Conservation (phyloP, 1,140 invertebrate species). For the Acyrthosiphon pisum region DNA sequence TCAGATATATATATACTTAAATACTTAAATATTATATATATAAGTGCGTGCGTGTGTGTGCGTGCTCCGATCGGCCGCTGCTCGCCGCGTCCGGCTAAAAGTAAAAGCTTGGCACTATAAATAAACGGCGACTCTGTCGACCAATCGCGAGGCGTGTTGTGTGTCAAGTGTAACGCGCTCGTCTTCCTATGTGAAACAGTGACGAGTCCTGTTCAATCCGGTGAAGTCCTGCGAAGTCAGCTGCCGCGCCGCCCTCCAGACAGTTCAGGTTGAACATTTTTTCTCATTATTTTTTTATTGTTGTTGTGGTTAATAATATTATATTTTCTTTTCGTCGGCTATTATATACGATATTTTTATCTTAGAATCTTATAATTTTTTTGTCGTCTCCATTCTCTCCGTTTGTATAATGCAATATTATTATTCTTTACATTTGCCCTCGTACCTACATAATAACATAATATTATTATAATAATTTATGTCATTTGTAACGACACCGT, state of each 20-base stretch:
- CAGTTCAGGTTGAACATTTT: conserved; percentile 28
- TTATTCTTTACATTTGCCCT: too few relatives aligned
- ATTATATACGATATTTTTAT: background rate
- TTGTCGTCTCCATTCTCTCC: background rate
- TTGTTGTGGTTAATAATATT: background rate
- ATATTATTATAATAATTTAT: too few relatives aligned
- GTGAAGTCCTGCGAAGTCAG: conserved; percentile 39
- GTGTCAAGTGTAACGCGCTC: background rate
- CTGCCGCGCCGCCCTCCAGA: background rate
- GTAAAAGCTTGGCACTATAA: conserved; percentile 48
- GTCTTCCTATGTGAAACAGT: conserved; percentile 28
- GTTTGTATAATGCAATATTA: background rate
- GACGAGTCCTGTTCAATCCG: conserved; percentile 42
- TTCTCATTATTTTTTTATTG: background rate
- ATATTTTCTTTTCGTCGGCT: background rate
- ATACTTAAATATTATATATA: background rate
- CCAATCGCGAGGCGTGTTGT: conserved; percentile 41
- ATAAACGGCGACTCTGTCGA: background rate
- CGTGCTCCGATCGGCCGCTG: background rate
- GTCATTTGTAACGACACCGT: background rate
- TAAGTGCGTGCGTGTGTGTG: too few relatives aligned
- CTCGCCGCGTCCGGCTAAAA: conserved; percentile 38
- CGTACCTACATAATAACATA: too few relatives aligned
- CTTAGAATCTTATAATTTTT: background rate
- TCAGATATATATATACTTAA: background rate